Conservation (phyloP, 2,113 vertebrate species). For the Pomatorhinus ruficollis region DNA sequence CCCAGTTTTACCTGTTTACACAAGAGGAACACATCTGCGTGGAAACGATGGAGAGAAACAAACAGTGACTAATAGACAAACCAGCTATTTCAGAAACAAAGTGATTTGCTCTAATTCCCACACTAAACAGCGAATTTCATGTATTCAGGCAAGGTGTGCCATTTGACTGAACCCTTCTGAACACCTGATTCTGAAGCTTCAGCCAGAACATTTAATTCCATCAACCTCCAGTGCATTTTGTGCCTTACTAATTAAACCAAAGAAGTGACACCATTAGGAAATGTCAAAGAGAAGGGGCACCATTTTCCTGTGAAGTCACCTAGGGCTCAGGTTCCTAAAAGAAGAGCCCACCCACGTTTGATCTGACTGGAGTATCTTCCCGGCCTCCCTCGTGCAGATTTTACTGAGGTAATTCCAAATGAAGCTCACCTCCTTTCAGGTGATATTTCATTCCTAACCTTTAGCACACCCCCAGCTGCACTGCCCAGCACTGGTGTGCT, state of each 20-base stretch:
- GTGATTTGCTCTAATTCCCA: not conserved
- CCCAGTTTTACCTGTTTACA: not conserved
- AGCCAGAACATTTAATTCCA: not conserved
- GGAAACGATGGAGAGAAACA: not conserved
- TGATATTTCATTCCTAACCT: not conserved
- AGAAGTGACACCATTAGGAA: not conserved
- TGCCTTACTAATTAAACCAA: not conserved
- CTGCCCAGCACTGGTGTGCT: not conserved
- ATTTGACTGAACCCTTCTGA: not conserved
- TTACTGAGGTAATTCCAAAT: accelerated
- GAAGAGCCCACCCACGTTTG: not conserved
- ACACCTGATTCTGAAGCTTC: not conserved
- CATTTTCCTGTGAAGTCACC: not conserved
- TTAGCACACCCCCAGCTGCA: not conserved
- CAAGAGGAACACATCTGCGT: not conserved
- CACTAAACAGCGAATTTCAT: not conserved
- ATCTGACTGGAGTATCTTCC: not conserved
- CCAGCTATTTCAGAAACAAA: not conserved
- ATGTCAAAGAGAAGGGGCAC: not conserved
- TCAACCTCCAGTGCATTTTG: not conserved
- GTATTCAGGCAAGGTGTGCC: not conserved
- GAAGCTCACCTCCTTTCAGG: not conserved
- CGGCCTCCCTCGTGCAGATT: not conserved
- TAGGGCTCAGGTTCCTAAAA: not conserved
- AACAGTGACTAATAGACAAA: not conserved